These are phyloP conservation scores for Helicolenus hilgendorfi DNA, from an alignment of 2,797 vertebrate genomes.

Conservation along the genomic window DNA sequence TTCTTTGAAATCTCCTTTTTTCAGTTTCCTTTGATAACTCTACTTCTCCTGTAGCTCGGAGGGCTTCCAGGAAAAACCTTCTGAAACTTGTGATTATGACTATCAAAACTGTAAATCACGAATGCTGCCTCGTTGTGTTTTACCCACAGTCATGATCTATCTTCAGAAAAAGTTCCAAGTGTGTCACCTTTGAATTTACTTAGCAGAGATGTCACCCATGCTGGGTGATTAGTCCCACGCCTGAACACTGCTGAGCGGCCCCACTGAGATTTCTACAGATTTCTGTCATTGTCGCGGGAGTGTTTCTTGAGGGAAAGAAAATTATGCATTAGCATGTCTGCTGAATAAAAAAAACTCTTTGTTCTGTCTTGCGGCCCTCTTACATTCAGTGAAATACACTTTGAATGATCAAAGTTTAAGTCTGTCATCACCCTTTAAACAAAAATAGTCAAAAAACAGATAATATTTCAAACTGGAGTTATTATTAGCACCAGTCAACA, in stretches of 20 bases:
- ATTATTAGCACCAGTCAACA: constrained; percentile 57
- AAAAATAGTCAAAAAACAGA: constrained; percentile 13
- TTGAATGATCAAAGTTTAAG: constrained; percentile 46
- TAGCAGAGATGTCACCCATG: constrained; percentile 41
- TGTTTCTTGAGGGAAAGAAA: constrained; percentile 15
- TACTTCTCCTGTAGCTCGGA: not conserved
- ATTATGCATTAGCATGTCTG: constrained; percentile 29
- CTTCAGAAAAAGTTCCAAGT: constrained; percentile 23
- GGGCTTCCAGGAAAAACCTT: not conserved
- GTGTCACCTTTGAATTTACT: constrained; percentile 50
- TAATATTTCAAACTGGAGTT: constrained; percentile 39
- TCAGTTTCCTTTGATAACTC: too few species aligned
- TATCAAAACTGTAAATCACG: not conserved
- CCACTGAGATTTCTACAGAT: constrained; percentile 58
- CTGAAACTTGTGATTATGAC: not conserved
- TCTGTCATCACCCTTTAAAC: constrained; percentile 33
- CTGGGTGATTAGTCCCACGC: constrained; percentile 63
- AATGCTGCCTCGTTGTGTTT: constrained; percentile 6
- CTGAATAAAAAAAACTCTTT: constrained; percentile 41
- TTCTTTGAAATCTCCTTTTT: not conserved
- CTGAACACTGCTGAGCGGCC: constrained; percentile 32
- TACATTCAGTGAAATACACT: constrained; percentile 17
- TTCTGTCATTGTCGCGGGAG: constrained; percentile 43
- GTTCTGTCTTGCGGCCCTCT: constrained; percentile 28
- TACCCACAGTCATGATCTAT: constrained; percentile 24